Evolutionary conservation across 2,797 vertebrate species (phyloP), one percentile per base, ranked within the genome.

Genomic region (Fistularia commersonii): DNA sequence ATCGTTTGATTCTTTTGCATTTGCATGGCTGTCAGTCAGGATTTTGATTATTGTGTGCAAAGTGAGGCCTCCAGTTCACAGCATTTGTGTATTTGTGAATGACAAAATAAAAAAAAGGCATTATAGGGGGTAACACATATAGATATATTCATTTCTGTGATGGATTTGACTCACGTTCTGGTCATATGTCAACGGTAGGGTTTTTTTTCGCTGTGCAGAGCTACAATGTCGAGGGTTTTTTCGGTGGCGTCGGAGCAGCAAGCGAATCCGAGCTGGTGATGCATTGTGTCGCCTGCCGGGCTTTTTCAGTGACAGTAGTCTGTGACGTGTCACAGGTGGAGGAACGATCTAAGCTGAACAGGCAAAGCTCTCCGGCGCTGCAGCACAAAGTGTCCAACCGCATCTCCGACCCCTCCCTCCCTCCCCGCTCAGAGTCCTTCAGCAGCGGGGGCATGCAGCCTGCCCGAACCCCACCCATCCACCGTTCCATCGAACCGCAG

Each of bases 381-480:
- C 93, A 94, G 55, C 95, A 95, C 73, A 97, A 96, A 78, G 93
- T 92, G 71, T 92, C 94, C 79, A 95, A 94, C 87, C 92, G 94
- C 69, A 93, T 95, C 79, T 96, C 96, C 0, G 95, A 98, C 84
- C 94, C 95, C 54, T 94, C 92, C 70, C 87, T 97, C 76, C 94
- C 95, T 42, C 93, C 95, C 46, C 92, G 94, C 12, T 97, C 95
- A 0, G 96, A 98, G 83, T 97, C 95, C 67, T 98, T 98, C 86
- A 95, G 95, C 87, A 94, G 93, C 43, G 92, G 92, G 2, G 91
- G 93, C 32, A 91, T 96, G 63, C 95, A 96, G 82, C 91, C 93
- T 0, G 92, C 93, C 61, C 90, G 92, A 48, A 95, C 93, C 65
- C 93, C 95, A 1, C 94, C 95, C 51, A 85, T 93, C 88, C 93